Evolutionary conservation across 2,113 vertebrate genomes (phyloP), one percentile per base, ranked within the genome.

Genomic region (Lepisosteus oculatus): DNA sequence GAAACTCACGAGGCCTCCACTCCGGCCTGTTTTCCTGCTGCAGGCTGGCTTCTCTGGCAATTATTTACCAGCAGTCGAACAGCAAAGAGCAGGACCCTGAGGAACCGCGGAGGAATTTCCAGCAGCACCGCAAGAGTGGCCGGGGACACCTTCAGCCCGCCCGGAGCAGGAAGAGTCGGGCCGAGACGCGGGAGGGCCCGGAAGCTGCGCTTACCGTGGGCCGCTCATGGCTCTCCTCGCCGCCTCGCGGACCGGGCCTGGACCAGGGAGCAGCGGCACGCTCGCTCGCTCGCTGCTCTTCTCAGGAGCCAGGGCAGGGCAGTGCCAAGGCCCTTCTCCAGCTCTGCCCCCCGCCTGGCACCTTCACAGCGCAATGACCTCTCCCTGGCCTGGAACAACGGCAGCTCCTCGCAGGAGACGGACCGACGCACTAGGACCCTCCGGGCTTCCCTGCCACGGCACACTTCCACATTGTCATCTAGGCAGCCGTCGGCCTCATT

Each of bases 51-150:
- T 74, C 9, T 73, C 70, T 65, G 84, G 75, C 77, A 88, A 88
- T 87, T 77, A 89, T 87, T 90, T 67, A 88, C 85, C 61, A 78
- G 57, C 56, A 65, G 54, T 73, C 76, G 87, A 84, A 85, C 70
- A 61, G 72, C 51, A 72, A 72, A 74, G 42, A 8, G 43, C 1
- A 42, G 9, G 44, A 63, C 42, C 29, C 29, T 29, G 29, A 29
- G 29, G 29, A 29, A 29, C 29, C 29, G 29, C 29, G 29, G 2
- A 29, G 29, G 29, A 29, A 29, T 2, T 45, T 61, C 56, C 56
- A 45, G 41, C 8, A 62, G 43, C 17, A 17, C 61, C 61, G 51
- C n/a, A 70, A 61, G 15, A 63, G 14, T 17, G 9, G 13, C 6
- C n/a, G 13, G 15, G 13, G 61, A 17, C 3, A 0, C 3, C 61